Evolutionary conservation across 2,113 vertebrate genomes (phyloP), one percentile per base, ranked within the genome.

Genomic region (Ceyx cyanopectus): DNA sequence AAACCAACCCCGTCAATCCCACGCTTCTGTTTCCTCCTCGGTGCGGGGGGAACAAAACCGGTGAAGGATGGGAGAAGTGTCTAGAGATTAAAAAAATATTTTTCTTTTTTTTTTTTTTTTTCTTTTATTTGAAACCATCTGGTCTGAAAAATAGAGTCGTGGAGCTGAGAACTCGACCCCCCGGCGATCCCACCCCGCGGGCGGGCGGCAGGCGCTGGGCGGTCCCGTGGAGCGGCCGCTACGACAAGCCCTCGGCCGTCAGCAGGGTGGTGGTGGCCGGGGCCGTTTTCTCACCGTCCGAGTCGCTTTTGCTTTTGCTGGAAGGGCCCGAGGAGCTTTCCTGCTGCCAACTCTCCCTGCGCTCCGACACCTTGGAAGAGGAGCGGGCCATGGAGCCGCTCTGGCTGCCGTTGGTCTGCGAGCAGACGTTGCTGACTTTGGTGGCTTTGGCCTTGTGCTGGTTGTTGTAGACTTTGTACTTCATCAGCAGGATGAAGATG

Each of bases 401-500:
- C 51, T 98, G 98, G 67, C 97, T 91, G 8, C 98, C 98, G 1
- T 98, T 95, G 96, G 98, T 98, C 95, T 99, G 97, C 9, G 98
- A 95, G 84, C 98, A 97, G 30, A 97, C 61, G 6, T 97, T 97
- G 57, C n/a, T 92, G 29, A 98, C 98, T 5, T 97, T 96, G 3
- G 97, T 92, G 37, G 98, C 94, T 40, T 98, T 98, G 7, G 96
- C 98, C 1, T 98, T 98, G 5, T 97, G 98, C 67, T 98, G 98
- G 85, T 98, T 96, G 82, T 97, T 98, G 87, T 99, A 99, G 94
- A 99, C 98, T 95, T 99, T 99, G 62, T 99, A 99, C 11, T 98
- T 98, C 93, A 99, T 98, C 92, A 99, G 98, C 54, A 99, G 97
- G 88, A 99, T 99, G 90, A 99, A 99, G 92, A 99, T 99, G 94